A percentile compares a stretch with the other conserved stretches of the same genome.
phyloP scores from a whole-genome alignment of 2,113 vertebrate genomes.

The Calyptommatus sinebrachiatus region DNA sequence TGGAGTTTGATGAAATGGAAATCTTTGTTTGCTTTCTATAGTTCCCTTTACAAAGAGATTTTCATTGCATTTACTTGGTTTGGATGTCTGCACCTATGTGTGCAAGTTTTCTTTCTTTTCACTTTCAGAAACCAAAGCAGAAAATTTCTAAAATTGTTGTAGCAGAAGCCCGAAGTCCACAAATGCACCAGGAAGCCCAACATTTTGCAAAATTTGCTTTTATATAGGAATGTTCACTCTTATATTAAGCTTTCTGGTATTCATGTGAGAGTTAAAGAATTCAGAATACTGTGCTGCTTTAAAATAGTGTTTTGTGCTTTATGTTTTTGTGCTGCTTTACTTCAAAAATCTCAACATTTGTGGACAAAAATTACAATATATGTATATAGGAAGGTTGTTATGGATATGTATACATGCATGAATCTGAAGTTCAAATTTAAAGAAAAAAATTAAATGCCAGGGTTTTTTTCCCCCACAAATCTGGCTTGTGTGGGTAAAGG shows the following conservation, averaged over 20 bases:
- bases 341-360: not conserved
- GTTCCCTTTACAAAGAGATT: constrained; percentile 20
- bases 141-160: not conserved
- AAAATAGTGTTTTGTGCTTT: not conserved
- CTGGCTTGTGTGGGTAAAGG: not conserved
- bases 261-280: not conserved
- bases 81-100: constrained; percentile 30
- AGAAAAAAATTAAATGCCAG: not conserved
- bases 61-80: constrained; percentile 46
- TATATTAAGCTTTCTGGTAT: not conserved
- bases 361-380: too few relatives aligned
- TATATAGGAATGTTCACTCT: not conserved
- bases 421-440: not conserved
- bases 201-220: not conserved
- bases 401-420: not conserved
- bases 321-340: not conserved
- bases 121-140: constrained; percentile 10
- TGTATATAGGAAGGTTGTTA: too few relatives aligned
- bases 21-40: constrained; percentile 30
- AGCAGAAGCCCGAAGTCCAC: not conserved
- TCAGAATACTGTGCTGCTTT: not conserved
- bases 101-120: constrained; percentile 25
- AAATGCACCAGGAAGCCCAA: not conserved
- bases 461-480: not conserved
- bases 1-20: constrained; percentile 36